Evolutionary conservation across 2,113 vertebrate species (phyloP).

Genomic region (rabbit (Oryctolagus cuniculus)): DNA sequence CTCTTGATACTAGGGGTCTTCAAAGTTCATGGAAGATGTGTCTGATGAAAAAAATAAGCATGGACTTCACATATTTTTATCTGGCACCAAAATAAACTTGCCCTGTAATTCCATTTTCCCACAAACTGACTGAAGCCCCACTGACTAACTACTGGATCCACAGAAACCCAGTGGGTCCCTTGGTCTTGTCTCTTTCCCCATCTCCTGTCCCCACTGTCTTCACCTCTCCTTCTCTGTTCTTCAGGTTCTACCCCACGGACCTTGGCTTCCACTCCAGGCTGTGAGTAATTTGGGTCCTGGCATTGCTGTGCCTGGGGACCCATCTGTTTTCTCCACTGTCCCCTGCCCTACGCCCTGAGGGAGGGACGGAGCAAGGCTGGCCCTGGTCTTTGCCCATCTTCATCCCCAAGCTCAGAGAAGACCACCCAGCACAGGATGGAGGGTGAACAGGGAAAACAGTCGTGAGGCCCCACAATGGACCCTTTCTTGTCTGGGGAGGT

Average conservation of each 20-base stretch:
- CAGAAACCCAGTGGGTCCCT: background rate
- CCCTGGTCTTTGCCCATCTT: background rate
- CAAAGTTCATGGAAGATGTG: no score
- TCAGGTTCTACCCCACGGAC: constrained; percentile 51
- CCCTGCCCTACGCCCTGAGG: no score
- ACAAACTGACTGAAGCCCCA: no score
- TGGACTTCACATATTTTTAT: no score
- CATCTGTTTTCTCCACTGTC: background rate
- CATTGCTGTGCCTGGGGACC: background rate
- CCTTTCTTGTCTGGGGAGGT: background rate
- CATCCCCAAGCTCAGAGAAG: background rate
- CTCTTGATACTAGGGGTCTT: background rate
- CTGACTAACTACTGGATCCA: no score
- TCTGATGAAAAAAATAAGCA: no score
- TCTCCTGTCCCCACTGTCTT: background rate
- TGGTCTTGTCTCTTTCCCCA: background rate
- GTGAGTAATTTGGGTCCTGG: background rate
- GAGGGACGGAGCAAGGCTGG: background rate
- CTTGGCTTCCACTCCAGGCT: constrained; percentile 4
- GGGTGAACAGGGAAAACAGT: background rate
- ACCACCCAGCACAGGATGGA: background rate
- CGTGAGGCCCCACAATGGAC: background rate
- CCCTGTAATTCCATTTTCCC: no score
- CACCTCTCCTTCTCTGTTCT: background rate
- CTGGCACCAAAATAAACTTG: no score